Base-by-base conservation (phyloP, 1,140 invertebrate species). In the Drosophila kohkoa region DNA sequence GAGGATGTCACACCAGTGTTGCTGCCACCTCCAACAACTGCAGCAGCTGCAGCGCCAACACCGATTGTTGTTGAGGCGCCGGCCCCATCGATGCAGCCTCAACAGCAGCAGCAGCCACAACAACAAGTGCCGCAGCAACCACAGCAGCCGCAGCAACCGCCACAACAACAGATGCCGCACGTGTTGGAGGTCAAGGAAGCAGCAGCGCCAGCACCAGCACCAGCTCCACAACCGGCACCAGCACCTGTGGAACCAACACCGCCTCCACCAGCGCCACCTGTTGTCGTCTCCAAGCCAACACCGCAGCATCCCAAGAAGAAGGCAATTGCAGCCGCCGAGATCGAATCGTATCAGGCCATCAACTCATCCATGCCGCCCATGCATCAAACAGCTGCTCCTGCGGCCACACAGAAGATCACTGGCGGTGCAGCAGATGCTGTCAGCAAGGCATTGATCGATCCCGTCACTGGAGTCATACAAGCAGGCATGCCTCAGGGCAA, bases 401-500 rank as follows among this genome's bases (percentile, higher is more conserved):
- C 72, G 2, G 87, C 87, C 15, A 79, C 90, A 0, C 90, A 91
- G 41, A 92, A 92, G 74, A 89, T 85, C 15, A 91, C 90, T 0
- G 90, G 90, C 5, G 90, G 90, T 30, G 87, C 83, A 28, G 90
- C 90, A 5, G 90, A 92, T 74, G 83, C 83, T 1, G 90, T 90
- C 0, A 92, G 81, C 69, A 92, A 92, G 48, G 76, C 90, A 5
- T 86, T 96, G 7, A 96, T 96, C 25, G 96, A 97, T 93, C 96
- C 96, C 1, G 95, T 96, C 0, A 97, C 96, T 1, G 96, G 96
- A 7, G 93, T 96, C 76, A 92, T 97, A 43, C 96, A 95, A 49
- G 95, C 94, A 1, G 95, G 96, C 94, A 93, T 95, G 76, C 90
- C 86, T 0, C 95, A 96, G 78, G 95, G 95, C 32, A 96, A 96